Conservation (phyloP, 2,888 invertebrate genomes). For the Lymantria monacha region DNA sequence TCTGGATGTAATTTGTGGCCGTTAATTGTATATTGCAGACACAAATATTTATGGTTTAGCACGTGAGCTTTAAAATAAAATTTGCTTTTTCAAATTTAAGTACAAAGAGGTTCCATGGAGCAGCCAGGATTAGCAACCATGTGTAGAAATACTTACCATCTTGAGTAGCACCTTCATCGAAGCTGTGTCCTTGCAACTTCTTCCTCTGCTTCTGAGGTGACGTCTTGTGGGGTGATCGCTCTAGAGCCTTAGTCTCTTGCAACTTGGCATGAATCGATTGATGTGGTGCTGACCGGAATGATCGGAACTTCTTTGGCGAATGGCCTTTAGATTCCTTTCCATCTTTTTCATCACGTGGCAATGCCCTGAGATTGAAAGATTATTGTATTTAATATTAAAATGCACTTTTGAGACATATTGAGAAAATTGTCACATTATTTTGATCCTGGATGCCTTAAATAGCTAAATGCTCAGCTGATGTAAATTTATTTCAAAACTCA, state of each 20-base stretch:
- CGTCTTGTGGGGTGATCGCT: conserved; percentile 83
- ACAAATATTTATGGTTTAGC: no score
- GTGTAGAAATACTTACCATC: conserved; percentile 58
- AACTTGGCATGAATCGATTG: conserved; percentile 81
- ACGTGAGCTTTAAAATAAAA: no score
- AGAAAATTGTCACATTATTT: no score
- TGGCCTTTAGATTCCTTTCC: conserved; percentile 90
- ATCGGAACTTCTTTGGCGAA: conserved; percentile 85
- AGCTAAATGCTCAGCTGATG: conserved; percentile 6
- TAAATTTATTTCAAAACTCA: conserved; percentile 3
- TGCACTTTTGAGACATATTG: no score
- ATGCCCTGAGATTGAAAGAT: conserved; percentile 78
- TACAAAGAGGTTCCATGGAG: no score
- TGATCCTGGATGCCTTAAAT: background rate
- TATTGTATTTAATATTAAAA: background rate
- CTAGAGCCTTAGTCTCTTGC: conserved; percentile 84
- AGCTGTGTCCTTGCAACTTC: conserved; percentile 76
- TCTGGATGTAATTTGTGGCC: no score
- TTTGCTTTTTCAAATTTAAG: no score
- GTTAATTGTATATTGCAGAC: no score
- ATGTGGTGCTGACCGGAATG: conserved; percentile 82
- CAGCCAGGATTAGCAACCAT: no score
- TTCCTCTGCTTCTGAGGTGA: conserved; percentile 83
- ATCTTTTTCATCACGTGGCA: conserved; percentile 93
- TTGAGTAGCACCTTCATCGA: conserved; percentile 73